Conservation (phyloP, 1,140 invertebrate genomes). For the Ceratosolen solmsi region DNA sequence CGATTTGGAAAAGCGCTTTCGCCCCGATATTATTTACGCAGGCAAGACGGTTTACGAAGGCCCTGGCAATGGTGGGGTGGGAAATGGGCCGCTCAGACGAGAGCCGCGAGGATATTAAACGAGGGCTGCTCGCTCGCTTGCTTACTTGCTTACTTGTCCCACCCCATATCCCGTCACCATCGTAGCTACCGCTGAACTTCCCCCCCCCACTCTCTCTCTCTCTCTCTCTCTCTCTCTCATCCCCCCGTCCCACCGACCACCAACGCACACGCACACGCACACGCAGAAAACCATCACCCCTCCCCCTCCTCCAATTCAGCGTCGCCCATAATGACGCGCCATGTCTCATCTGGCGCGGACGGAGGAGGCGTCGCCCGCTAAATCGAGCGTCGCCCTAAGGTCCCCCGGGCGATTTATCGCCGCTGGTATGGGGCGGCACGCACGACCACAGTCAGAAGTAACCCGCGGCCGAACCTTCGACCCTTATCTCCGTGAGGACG, state of each 20-base stretch:
- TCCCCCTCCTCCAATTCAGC: too few relatives aligned
- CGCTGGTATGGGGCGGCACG: not conserved
- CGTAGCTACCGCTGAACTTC: too few relatives aligned
- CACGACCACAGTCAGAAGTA: not conserved
- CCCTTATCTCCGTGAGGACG: not conserved
- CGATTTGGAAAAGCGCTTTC: not conserved
- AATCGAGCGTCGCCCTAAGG: constrained; percentile 19
- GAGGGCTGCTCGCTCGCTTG: not conserved
- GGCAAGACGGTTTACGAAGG: not conserved
- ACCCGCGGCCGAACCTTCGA: not conserved
- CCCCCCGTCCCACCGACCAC: too few relatives aligned
- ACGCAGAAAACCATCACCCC: too few relatives aligned
- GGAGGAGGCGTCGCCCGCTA: constrained; percentile 15
- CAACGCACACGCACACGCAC: too few relatives aligned
- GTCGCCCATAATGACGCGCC: constrained; percentile 14
- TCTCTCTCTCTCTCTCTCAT: not conserved
- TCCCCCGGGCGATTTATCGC: constrained; percentile 34
- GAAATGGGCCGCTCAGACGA: not conserved
- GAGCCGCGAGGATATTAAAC: constrained; percentile 12
- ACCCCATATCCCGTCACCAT: too few relatives aligned
- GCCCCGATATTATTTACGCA: not conserved
- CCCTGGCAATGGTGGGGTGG: not conserved
- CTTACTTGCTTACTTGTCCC: too few relatives aligned
- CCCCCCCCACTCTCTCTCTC: not conserved
- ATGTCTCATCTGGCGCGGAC: constrained; percentile 43